phyloP scores from a whole-genome alignment of 1,140 invertebrate species.

The Colletes gigas region DNA sequence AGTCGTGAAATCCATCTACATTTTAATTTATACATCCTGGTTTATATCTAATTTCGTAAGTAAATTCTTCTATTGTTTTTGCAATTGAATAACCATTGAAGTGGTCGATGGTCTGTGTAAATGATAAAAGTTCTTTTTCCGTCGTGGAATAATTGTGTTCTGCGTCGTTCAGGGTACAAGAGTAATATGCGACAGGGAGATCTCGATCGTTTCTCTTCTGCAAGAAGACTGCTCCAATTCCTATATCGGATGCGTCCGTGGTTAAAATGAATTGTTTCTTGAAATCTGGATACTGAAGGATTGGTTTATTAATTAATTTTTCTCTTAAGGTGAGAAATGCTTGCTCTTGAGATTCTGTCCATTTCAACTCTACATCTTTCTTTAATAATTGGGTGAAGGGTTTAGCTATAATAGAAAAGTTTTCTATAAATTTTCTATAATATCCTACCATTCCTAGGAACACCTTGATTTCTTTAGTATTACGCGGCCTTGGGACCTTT shows the following conservation, averaged over 20 bases:
- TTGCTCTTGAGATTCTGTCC: not conserved
- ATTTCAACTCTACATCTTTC: not conserved
- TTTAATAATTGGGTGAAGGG: not conserved
- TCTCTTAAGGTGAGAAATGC: not conserved
- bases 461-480: conserved; percentile 1
- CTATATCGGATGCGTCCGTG: not conserved
- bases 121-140: not conserved
- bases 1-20: not conserved
- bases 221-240: not conserved
- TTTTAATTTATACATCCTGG: not conserved
- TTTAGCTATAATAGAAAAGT: not conserved
- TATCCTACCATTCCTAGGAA: conserved; percentile 17
- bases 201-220: no score
- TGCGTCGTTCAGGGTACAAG: no score
- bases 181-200: no score
- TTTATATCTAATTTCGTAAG: not conserved
- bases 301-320: not conserved
- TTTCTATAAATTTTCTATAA: conserved; percentile 9
- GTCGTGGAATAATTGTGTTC: no score
- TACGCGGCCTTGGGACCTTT: not conserved
- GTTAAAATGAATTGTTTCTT: not conserved
- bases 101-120: not conserved
- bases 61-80: not conserved
- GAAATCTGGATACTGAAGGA: not conserved
- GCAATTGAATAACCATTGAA: conserved; percentile 5